Base-by-base conservation (phyloP, 2,888 invertebrate genomes). In the Gasteruption jaculator region DNA sequence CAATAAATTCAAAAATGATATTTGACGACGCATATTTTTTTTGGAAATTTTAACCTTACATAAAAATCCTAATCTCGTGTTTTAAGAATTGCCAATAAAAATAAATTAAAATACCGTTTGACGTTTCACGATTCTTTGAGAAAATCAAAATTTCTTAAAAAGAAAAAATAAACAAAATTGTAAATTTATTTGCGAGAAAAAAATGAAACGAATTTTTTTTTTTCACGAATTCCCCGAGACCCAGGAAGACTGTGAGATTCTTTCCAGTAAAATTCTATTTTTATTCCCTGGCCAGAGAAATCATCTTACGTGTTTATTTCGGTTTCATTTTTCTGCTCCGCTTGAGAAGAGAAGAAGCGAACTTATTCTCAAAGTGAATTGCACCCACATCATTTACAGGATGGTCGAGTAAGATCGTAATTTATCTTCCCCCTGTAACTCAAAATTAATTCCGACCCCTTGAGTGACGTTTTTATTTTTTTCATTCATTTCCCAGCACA, bases 301-400 rank as follows among this genome's bases (percentile, higher is more conserved):
- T n/a, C n/a, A n/a, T n/a, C n/a, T n/a, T n/a, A n/a, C n/a, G n/a
- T n/a, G 57, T 54, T 58, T 58, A 58, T 58, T 58, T 58, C 50
- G 56, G 58, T 52, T 57, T 46, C 48, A 54, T 56, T 58, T 57
- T 58, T 58, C 55, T 55, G 46, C 49, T 43, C 41, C 42, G 40
- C 42, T 36, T 33, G 36, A 45, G 48, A 51, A 48, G 45, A 36
- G 25, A 37, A 37, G 26, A 27, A 8, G n/a, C 26, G 20, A 26
- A 38, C 36, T 14, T 10, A 36, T 42, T 43, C 42, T 40, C 53
- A 57, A 54, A 52, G 33, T 43, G 39, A 31, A 42, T 44, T 40
- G 42, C 36, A 25, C 43, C 45, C 30, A 47, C 42, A 16, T 44
- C 43, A 39, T 31, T 50, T 50, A 48, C 53, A 56, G 49, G 48